These are phyloP conservation scores for Morpho deidamia DNA, from an alignment of 2,888 invertebrate genomes.

Conservation along the genomic window DNA sequence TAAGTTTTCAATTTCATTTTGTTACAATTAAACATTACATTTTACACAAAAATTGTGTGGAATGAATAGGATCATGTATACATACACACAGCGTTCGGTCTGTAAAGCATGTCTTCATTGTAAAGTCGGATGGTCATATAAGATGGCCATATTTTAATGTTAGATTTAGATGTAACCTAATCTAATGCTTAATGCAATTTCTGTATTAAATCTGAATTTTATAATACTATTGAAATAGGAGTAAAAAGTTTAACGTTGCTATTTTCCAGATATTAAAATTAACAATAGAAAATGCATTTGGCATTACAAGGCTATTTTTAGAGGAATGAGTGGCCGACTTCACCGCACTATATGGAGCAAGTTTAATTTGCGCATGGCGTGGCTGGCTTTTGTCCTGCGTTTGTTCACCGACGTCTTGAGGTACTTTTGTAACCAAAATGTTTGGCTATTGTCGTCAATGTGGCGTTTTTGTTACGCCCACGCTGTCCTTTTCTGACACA, in stretches of 20 bases:
- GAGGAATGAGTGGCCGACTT: slow-evolving; percentile 77
- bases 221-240: neutral
- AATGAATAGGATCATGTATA: slow-evolving; percentile 16
- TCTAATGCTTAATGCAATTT: slow-evolving; percentile 57
- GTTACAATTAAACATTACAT: slow-evolving; percentile 20
- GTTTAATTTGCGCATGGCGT: slow-evolving; percentile 75
- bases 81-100: slow-evolving; percentile 15
- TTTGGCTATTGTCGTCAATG: slow-evolving; percentile 70
- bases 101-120: slow-evolving; percentile 17
- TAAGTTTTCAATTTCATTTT: slow-evolving; percentile 2
- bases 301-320: slow-evolving; percentile 67
- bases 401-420: slow-evolving; percentile 66
- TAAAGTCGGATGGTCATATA: slow-evolving; percentile 6
- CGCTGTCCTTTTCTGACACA: slow-evolving; percentile 59
- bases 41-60: slow-evolving; percentile 16
- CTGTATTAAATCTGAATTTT: slow-evolving; percentile 30
- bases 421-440: slow-evolving; percentile 57
- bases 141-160: slow-evolving; percentile 43
- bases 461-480: slow-evolving; percentile 55
- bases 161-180: slow-evolving; percentile 28
- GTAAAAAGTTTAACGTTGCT: neutral
- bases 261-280: slow-evolving; percentile 28
- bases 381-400: slow-evolving; percentile 72
- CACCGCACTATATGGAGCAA: slow-evolving; percentile 76
- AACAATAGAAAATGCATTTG: slow-evolving; percentile 65